Conservation (phyloP, 2,797 vertebrate species). For the Nannoperca australis region DNA sequence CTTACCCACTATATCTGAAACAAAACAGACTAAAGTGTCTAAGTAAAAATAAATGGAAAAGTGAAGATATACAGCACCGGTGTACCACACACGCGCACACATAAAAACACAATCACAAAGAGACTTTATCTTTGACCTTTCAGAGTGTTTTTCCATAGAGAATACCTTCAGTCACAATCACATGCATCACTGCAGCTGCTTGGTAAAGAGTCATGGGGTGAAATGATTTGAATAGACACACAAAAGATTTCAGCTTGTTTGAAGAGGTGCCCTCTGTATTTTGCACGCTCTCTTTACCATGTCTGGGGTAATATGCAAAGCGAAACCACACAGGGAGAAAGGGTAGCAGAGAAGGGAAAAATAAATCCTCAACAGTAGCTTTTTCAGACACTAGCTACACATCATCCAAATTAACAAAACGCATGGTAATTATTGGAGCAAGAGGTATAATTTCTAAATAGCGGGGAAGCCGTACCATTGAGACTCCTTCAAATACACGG, state of each 20-base stretch:
- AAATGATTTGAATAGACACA: conserved; percentile 73
- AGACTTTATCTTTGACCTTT: conserved; percentile 65
- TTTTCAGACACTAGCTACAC: conserved; percentile 38
- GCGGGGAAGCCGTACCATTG: not conserved
- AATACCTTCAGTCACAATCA: conserved; percentile 62
- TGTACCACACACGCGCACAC: not conserved
- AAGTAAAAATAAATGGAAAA: conserved; percentile 18
- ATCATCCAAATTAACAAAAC: conserved; percentile 43
- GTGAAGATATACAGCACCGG: not conserved
- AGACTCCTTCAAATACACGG: conserved; percentile 10
- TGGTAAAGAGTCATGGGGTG: conserved; percentile 60
- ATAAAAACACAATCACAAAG: conserved; percentile 16
- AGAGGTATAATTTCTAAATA: conserved; percentile 6
- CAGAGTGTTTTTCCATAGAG: conserved; percentile 40
- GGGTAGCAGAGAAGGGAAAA: not conserved
- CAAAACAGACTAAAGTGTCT: conserved; percentile 2
- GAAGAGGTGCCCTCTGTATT: conserved; percentile 68
- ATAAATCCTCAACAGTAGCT: conserved; percentile 8
- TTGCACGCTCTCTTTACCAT: conserved; percentile 54
- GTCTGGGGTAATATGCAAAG: conserved; percentile 70
- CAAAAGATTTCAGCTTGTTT: conserved; percentile 70
- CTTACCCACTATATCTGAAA: not conserved
- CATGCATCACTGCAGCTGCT: conserved; percentile 62
- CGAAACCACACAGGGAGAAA: conserved; percentile 42
- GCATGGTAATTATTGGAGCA: conserved; percentile 37